phyloP scores from a whole-genome alignment of 1,140 invertebrate species.

The Bombus waltoni region DNA sequence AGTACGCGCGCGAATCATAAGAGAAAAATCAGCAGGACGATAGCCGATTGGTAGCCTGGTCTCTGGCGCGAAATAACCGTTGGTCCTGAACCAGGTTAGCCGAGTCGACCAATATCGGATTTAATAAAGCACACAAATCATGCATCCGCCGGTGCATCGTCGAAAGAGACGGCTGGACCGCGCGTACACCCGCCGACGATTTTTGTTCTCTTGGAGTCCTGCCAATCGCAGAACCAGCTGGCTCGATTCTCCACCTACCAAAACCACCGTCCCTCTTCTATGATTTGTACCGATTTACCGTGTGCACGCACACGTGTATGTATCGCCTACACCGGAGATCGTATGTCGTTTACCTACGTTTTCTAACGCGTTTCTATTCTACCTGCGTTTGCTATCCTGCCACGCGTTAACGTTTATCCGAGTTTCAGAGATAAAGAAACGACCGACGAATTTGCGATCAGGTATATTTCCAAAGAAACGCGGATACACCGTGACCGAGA shows the following conservation, averaged over 20 bases:
- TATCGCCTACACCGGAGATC: neutral
- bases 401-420: neutral
- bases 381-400: neutral
- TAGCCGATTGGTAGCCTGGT: constrained; percentile 11
- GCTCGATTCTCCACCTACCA: constrained; percentile 35
- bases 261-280: neutral
- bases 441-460: neutral
- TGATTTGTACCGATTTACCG: neutral
- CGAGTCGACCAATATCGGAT: constrained; percentile 70
- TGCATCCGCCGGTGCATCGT: constrained; percentile 66
- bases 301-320: neutral
- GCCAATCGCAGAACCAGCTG: constrained; percentile 69
- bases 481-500: neutral
- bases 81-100: constrained; percentile 57
- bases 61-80: constrained; percentile 59
- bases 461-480: neutral
- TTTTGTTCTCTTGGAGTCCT: constrained; percentile 67
- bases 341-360: neutral
- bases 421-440: neutral
- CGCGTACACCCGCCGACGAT: constrained; percentile 39
- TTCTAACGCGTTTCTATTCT: neutral
- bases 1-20: neutral
- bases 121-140: constrained; percentile 75
- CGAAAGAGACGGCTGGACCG: constrained; percentile 33
- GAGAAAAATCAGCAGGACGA: constrained; percentile 23